Evolutionary conservation across 2,797 vertebrate genomes (phyloP), one percentile per base, ranked within the genome.

Genomic region (Poeciliopsis infans): DNA sequence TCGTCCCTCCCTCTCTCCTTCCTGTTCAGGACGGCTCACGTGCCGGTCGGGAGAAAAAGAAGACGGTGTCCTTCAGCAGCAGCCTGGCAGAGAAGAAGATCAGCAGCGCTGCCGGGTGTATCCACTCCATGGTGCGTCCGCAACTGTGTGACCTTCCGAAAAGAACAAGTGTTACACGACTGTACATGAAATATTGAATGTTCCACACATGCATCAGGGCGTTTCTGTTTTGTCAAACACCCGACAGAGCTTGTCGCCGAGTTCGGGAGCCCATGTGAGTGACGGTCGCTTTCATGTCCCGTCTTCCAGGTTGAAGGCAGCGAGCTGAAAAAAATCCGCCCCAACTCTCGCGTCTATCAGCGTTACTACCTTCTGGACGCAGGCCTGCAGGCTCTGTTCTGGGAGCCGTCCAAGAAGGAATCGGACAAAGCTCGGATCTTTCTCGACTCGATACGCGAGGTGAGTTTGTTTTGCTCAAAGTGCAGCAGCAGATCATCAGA

Each of bases 321-420:
- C 0, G 98, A 99, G 88, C 94, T 99, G 86, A 97, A 96, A 90
- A 99, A 99, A 92, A 95, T 99, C 75, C 95, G 98, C 15, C 97
- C 98, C 78, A 98, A 97, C 93, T 97, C 97, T 0, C 95, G 98
- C 61, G 95, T 99, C 43, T 98, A 99, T 85, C 96, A 97, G 77
- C 93, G 97, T 2, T 98, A 98, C 75, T 99, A 97, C 82, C 94
- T 99, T 70, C 86, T 99, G 83, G 98, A 99, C 46, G 95, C 97
- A 0, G 97, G 97, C 75, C 97, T 98, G 89, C 97, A 97, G 85
- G 97, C 97, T 75, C 90, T 99, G 2, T 95, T 96, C 81, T 99
- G 98, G 98, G 98, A 99, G 57, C 98, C 98, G 1, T 98, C 97
- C 12, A 99, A 99, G 92, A 99, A 99, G 87, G 98, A 99, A 90